Percentiles rank a stretch among this genome's conserved stretches.
Conservation (phyloP, 2,888 invertebrate species). For the Synanthedon vespiformis region DNA sequence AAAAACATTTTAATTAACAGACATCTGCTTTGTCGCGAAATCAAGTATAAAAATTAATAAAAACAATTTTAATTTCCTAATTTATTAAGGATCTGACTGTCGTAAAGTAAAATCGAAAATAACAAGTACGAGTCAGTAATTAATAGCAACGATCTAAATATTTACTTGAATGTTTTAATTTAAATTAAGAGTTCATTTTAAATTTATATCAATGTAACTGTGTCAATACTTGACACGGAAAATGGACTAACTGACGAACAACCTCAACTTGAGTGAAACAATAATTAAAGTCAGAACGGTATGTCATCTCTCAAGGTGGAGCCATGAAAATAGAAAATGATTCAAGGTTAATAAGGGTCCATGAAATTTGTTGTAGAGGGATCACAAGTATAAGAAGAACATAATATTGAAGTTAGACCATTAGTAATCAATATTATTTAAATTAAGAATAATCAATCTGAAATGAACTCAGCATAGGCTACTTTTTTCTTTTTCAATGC, state of each 20-base stretch:
- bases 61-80: too few relatives aligned
- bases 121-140: too few relatives aligned
- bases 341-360: neutral
- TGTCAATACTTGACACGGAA: neutral
- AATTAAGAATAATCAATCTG: neutral
- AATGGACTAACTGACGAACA: slow-evolving; percentile 8
- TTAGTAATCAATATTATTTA: neutral
- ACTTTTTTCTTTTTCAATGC: too few relatives aligned
- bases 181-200: neutral
- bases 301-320: slow-evolving; percentile 9
- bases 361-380: neutral
- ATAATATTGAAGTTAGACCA: neutral
- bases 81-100: too few relatives aligned
- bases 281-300: slow-evolving; percentile 32
- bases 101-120: too few relatives aligned
- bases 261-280: slow-evolving; percentile 23
- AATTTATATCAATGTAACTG: neutral
- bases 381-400: neutral
- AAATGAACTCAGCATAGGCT: too few relatives aligned
- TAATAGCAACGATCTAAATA: too few relatives aligned
- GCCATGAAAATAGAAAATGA: slow-evolving; percentile 11
- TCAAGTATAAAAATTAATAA: too few relatives aligned
- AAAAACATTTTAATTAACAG: too few relatives aligned
- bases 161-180: too few relatives aligned
- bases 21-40: too few relatives aligned